phyloP scores from a whole-genome alignment of 2,113 vertebrate species.

The Stegastes partitus region DNA sequence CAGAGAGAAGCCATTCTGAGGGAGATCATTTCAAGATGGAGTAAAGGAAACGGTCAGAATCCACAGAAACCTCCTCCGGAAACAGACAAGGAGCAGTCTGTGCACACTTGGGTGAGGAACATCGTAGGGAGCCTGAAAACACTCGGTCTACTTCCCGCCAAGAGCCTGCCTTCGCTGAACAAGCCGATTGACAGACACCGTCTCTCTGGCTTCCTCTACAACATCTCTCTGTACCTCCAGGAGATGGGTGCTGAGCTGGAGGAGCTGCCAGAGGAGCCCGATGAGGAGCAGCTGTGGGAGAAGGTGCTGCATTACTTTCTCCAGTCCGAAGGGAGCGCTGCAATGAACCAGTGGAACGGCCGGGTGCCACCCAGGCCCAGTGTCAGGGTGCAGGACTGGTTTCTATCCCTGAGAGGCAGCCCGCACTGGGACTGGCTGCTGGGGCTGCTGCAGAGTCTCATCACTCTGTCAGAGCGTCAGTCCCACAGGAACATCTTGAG shows the following conservation, averaged over 20 bases:
- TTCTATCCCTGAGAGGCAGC: slow-evolving; percentile 90
- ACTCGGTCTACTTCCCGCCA: slow-evolving; percentile 77
- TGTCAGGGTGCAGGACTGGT: slow-evolving; percentile 88
- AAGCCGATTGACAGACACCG: slow-evolving; percentile 81
- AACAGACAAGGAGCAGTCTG: slow-evolving; percentile 57
- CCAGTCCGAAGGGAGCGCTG: slow-evolving; percentile 76
- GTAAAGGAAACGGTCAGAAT: slow-evolving; percentile 63
- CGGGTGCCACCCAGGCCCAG: slow-evolving; percentile 83
- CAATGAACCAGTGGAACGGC: slow-evolving; percentile 79
- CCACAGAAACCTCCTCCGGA: slow-evolving; percentile 54
- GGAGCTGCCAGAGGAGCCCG: slow-evolving; percentile 55
- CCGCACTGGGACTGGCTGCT: slow-evolving; percentile 89
- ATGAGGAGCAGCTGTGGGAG: slow-evolving; percentile 84
- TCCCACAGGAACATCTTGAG: slow-evolving; percentile 81
- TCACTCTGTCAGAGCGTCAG: slow-evolving; percentile 85
- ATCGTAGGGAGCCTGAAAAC: slow-evolving; percentile 83
- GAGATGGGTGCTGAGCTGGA: slow-evolving; percentile 86
- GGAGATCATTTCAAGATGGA: slow-evolving; percentile 82
- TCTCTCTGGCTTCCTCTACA: slow-evolving; percentile 89
- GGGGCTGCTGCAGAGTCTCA: slow-evolving; percentile 86
- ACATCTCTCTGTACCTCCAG: slow-evolving; percentile 89
- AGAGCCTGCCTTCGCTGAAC: slow-evolving; percentile 73
- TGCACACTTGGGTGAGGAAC: slow-evolving; percentile 77
- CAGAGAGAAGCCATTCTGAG: slow-evolving; percentile 73
- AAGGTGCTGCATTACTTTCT: slow-evolving; percentile 83